Conservation (phyloP, 2,797 vertebrate genomes). For the Coilia nasus region DNA sequence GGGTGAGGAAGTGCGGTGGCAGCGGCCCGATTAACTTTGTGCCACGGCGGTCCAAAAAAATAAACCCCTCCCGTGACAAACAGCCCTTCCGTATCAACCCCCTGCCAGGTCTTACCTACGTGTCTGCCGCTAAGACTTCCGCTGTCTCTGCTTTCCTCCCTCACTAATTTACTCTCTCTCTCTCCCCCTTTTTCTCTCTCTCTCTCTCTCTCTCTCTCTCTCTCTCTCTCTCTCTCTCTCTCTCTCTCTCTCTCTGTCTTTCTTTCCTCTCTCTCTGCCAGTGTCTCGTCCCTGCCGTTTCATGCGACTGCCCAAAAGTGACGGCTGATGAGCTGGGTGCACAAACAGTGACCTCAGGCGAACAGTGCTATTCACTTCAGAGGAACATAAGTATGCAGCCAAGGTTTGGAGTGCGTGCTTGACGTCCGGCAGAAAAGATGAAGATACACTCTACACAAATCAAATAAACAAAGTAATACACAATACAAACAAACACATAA, state of each 20-base stretch:
- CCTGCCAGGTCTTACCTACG: constrained; percentile 5
- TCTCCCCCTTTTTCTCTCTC: neutral
- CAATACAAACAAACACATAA: neutral
- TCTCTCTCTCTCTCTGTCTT: neutral
- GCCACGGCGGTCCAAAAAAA: neutral
- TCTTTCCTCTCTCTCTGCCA: neutral
- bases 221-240: neutral
- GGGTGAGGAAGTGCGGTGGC: neutral
- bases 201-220: neutral
- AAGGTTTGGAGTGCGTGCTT: neutral
- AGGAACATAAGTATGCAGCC: neutral
- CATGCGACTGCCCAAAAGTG: neutral
- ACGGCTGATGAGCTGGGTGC: neutral
- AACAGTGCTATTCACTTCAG: neutral
- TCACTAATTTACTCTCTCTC: neutral
- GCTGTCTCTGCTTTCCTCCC: neutral
- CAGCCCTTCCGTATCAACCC: neutral
- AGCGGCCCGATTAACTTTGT: neutral
- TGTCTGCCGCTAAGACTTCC: neutral
- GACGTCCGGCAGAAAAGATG: neutral
- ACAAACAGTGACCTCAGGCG: constrained; percentile 19
- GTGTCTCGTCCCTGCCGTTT: neutral
- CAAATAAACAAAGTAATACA: neutral
- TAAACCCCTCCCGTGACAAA: neutral
- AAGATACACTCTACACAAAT: neutral